Base-by-base conservation (phyloP, 2,888 invertebrate genomes). In the Tinea semifulvella region DNA sequence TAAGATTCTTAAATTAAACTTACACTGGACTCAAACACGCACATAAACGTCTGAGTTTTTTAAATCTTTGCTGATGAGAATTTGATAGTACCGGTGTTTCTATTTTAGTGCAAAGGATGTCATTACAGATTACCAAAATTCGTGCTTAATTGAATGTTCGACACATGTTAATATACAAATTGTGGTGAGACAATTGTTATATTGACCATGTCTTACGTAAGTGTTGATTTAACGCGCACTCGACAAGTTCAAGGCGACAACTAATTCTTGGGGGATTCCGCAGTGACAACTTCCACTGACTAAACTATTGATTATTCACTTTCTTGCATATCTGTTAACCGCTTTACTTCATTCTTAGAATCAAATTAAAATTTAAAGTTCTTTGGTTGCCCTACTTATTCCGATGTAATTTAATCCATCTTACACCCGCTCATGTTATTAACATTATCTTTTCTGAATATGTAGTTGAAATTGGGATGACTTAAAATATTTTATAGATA, bases 191-290 rank as follows among this genome's bases (percentile, higher is more conserved):
- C 48, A 71, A 74, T 71, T 64, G 61, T 53, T 64, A 55, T 75
- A 65, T 70, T 73, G 65, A 67, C 68, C 61, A 57, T 62, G 52
- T 11, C 68, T 75, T 76, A 67, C 74, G 76, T 79, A 72, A 75
- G 55, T 57, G 60, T 63, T 56, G 48, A 52, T 58, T 55, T 52
- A 54, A 13, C 64, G 63, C 58, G 56, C 53, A 57, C 55, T 61
- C 60, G 49, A 22, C 61, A 76, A 76, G 77, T 77, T 79, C 75
- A 79, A 79, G 77, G 76, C 50, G 58, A 58, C 49, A 52, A 26
- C 16, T 14, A 16, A 42, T 13, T 13, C 40, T 11, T 28, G 42
- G 43, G 43, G 31, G 16, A 31, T 19, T 43, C 43, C 43, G 43
- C 22, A 40, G 17, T 13, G 20, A 22, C 22, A 40, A 22, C 22